Evolutionary conservation across 64 coral and sea anemone species (phyloP).

Genomic region (Stichodactyla mertensii): DNA sequence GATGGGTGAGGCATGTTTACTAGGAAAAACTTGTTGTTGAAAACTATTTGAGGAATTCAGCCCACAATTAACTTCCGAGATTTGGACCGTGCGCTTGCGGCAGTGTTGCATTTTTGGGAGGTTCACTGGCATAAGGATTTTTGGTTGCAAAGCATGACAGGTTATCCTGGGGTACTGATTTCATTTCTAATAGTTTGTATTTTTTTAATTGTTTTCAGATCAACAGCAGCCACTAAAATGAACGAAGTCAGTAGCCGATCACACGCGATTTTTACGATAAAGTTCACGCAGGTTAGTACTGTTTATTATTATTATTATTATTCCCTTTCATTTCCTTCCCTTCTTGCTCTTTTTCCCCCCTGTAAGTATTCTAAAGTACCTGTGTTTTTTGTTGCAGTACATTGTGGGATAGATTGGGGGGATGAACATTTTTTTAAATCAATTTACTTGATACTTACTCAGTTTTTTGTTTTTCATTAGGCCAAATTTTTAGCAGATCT

Average conservation of each 20-base stretch:
- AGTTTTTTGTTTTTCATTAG: slow-evolving; percentile 20
- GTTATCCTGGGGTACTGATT: neutral
- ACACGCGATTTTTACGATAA: slow-evolving; percentile 93
- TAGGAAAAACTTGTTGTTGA: no score
- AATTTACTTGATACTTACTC: neutral
- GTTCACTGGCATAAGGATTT: no score
- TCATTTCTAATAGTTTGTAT: neutral
- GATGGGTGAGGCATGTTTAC: no score
- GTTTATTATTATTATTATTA: no score
- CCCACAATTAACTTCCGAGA: no score
- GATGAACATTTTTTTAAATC: no score
- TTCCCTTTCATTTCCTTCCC: neutral
- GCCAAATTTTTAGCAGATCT: slow-evolving; percentile 87
- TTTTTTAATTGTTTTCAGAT: slow-evolving; percentile 32
- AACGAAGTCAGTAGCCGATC: slow-evolving; percentile 93
- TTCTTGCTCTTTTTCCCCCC: neutral
- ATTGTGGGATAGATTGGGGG: no score
- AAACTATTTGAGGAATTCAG: no score
- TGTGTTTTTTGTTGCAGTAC: no score
- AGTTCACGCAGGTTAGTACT: slow-evolving; percentile 74
- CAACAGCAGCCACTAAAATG: slow-evolving; percentile 91
- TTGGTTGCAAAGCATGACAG: neutral
- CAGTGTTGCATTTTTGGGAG: no score
- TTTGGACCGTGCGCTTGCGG: no score
- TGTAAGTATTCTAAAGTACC: no score